Evolutionary conservation across 2,888 invertebrate genomes (phyloP).

Genomic region (Quadroppia sp.): DNA sequence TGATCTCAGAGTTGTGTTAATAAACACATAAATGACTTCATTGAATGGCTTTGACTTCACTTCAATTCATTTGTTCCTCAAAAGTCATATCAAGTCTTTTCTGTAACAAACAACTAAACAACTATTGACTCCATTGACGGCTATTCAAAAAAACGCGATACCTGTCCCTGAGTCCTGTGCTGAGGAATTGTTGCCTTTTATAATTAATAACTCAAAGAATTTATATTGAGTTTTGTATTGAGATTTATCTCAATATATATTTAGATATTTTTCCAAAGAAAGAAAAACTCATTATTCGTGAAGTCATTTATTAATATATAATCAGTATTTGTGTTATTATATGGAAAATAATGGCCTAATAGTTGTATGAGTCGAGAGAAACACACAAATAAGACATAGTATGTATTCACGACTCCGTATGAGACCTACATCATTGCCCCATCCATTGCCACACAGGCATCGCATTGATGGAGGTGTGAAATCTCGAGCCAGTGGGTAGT

Average conservation of each 20-base stretch:
- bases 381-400: slow-evolving; percentile 18
- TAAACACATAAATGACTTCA: slow-evolving; percentile 5
- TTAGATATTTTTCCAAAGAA: background rate
- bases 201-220: slow-evolving; percentile 25
- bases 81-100: background rate
- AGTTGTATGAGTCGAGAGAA: background rate
- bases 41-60: slow-evolving; percentile 4
- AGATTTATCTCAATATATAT: background rate
- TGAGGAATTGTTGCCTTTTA: no score
- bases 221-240: background rate
- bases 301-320: background rate
- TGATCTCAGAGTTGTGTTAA: background rate
- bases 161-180: no score
- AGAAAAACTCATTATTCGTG: slow-evolving; percentile 19
- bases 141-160: background rate
- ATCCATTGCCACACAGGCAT: slow-evolving; percentile 6
- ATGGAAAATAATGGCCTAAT: background rate
- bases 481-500: slow-evolving; percentile 35
- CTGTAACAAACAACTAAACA: background rate
- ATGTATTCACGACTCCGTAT: slow-evolving; percentile 7
- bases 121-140: background rate
- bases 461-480: slow-evolving; percentile 30
- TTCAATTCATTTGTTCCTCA: background rate
- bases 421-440: slow-evolving; percentile 28
- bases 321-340: slow-evolving; percentile 26